Percentiles rank a stretch among this genome's conserved stretches.
Conservation (phyloP, 1,140 invertebrate genomes). For the Lepidurus packardi region DNA sequence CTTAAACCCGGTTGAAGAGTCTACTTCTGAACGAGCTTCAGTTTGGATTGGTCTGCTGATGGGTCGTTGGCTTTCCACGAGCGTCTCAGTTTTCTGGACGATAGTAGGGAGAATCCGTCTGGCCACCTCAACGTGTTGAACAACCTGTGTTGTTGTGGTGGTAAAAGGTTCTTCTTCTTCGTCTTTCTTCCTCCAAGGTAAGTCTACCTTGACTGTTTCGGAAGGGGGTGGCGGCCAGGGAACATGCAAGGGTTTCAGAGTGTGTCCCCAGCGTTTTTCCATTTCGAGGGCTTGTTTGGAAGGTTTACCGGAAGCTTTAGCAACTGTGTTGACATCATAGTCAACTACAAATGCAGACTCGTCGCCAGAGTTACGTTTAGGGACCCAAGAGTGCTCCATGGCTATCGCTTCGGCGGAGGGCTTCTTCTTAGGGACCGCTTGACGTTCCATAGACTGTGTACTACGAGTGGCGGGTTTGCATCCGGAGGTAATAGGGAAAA, state of each 20-base stretch:
- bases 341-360: not conserved
- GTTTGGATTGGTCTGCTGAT: not conserved
- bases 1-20: not conserved
- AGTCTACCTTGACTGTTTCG: constrained; percentile 40
- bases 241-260: constrained; percentile 47
- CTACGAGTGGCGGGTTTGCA: not conserved
- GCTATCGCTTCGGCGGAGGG: constrained; percentile 52
- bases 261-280: constrained; percentile 49
- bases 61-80: not conserved
- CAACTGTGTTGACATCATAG: not conserved
- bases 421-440: not conserved
- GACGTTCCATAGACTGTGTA: constrained; percentile 4
- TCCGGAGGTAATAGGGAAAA: not conserved
- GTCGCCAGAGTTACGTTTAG: constrained; percentile 31
- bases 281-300: constrained; percentile 38
- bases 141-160: not conserved
- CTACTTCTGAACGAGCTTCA: not conserved
- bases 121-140: not conserved
- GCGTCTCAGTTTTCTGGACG: not conserved
- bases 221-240: constrained; percentile 49
- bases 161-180: not conserved
- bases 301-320: constrained; percentile 33
- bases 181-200: constrained; percentile 30
- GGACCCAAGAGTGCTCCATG: constrained; percentile 58
- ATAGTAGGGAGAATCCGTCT: not conserved